Conservation (phyloP, 2,113 vertebrate genomes). For the Aythya baeri region DNA sequence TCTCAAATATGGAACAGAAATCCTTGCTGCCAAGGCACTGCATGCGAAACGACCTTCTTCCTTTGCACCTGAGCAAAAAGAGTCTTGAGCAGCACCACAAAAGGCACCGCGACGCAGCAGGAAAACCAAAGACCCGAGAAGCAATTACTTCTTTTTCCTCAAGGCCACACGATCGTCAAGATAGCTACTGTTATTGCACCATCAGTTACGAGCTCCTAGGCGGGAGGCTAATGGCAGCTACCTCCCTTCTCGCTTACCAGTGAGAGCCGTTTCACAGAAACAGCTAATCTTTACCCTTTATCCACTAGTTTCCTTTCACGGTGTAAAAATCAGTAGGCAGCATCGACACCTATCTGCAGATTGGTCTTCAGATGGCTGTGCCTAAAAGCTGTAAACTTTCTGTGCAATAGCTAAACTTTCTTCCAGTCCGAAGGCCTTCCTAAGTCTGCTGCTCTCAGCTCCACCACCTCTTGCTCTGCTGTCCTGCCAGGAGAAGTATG, state of each 20-base stretch:
- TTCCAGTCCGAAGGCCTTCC: background rate
- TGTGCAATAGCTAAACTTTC: background rate
- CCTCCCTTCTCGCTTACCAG: background rate
- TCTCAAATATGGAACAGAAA: background rate
- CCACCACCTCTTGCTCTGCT: background rate
- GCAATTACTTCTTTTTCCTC: constrained; percentile 1
- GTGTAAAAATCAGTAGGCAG: background rate
- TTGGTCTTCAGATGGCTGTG: background rate
- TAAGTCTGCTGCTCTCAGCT: background rate
- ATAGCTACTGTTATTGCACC: background rate
- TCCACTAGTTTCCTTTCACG: background rate
- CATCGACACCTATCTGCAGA: background rate
- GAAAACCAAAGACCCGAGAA: background rate
- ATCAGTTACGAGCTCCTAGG: background rate
- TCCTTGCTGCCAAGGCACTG: background rate
- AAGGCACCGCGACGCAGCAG: background rate
- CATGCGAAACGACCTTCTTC: background rate
- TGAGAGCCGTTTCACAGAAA: background rate
- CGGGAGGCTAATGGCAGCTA: background rate
- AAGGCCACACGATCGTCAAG: background rate
- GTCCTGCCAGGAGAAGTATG: background rate
- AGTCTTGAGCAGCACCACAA: background rate
- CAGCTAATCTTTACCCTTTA: background rate
- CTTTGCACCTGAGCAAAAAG: background rate
- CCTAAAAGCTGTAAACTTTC: background rate